These are phyloP conservation scores for Baronia brevicornis DNA, from an alignment of 2,888 invertebrate genomes.

Conservation along the genomic window DNA sequence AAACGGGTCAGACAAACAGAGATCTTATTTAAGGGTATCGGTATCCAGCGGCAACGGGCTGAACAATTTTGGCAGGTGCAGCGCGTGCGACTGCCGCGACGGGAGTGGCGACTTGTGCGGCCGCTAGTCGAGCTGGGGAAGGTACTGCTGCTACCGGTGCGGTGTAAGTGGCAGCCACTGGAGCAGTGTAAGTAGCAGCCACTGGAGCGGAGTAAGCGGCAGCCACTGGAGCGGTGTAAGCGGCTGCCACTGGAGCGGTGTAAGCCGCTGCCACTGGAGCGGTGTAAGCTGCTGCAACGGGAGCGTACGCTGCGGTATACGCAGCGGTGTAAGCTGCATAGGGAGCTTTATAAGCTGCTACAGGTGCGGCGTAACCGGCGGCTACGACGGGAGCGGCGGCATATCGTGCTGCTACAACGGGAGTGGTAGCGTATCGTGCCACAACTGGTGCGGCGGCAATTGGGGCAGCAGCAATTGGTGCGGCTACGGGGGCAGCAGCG, in stretches of 20 bases:
- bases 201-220: slow-evolving; percentile 16
- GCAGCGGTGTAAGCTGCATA: slow-evolving; percentile 27
- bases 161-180: slow-evolving; percentile 16
- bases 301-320: slow-evolving; percentile 25
- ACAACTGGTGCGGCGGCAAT: slow-evolving; percentile 62
- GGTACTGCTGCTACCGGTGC: slow-evolving; percentile 31
- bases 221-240: slow-evolving; percentile 30
- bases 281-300: slow-evolving; percentile 26
- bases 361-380: slow-evolving; percentile 16
- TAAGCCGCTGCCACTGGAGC: slow-evolving; percentile 26
- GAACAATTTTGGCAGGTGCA: slow-evolving; percentile 79
- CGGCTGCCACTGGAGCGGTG: slow-evolving; percentile 21
- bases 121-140: slow-evolving; percentile 26
- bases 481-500: slow-evolving; percentile 25
- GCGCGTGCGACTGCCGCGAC: slow-evolving; percentile 76
- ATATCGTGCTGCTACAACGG: slow-evolving; percentile 33
- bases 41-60: slow-evolving; percentile 59
- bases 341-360: slow-evolving; percentile 18
- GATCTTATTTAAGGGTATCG: slow-evolving; percentile 51
- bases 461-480: slow-evolving; percentile 44
- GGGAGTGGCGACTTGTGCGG: slow-evolving; percentile 30
- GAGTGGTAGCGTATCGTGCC: slow-evolving; percentile 27
- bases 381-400: slow-evolving; percentile 22
- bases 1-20: slow-evolving; percentile 38
- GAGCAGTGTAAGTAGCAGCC: slow-evolving; percentile 24